These are phyloP conservation scores for Melopsittacus undulatus DNA, from an alignment of 2,797 vertebrate species.

Conservation along the genomic window DNA sequence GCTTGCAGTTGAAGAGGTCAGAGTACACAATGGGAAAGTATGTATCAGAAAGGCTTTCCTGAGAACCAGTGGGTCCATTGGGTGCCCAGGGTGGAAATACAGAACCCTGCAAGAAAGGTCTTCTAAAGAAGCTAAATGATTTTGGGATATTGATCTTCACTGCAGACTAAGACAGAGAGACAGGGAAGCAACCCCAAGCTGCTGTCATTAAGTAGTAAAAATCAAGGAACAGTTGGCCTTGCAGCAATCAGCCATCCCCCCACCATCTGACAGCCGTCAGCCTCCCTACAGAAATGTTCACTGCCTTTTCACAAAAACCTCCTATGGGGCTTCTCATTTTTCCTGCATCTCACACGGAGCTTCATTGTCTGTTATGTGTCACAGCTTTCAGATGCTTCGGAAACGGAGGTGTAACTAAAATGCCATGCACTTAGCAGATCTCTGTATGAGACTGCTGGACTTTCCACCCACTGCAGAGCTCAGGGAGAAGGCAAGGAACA, in stretches of 20 bases:
- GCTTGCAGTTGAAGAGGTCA: neutral
- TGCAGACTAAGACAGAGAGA: neutral
- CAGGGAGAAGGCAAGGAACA: neutral
- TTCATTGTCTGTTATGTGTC: neutral
- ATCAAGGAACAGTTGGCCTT: neutral
- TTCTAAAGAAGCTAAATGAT: neutral
- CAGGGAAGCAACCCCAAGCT: neutral
- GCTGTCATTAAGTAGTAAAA: neutral
- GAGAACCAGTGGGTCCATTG: neutral
- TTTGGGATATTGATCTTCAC: neutral
- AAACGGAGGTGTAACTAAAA: neutral
- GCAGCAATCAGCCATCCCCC: neutral
- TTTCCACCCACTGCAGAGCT: neutral
- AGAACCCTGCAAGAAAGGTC: neutral
- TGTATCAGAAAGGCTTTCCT: neutral
- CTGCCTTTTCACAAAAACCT: neutral
- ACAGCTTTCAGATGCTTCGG: neutral
- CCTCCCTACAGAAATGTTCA: neutral
- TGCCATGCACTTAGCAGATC: accelerated
- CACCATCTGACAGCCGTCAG: neutral
- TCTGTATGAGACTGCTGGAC: neutral
- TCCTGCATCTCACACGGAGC: neutral
- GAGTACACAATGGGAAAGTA: neutral
- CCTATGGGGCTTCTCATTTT: neutral
- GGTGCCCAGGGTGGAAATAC: neutral